Base-by-base conservation (phyloP, 2,113 vertebrate genomes). In the Triplophysa dalaica region DNA sequence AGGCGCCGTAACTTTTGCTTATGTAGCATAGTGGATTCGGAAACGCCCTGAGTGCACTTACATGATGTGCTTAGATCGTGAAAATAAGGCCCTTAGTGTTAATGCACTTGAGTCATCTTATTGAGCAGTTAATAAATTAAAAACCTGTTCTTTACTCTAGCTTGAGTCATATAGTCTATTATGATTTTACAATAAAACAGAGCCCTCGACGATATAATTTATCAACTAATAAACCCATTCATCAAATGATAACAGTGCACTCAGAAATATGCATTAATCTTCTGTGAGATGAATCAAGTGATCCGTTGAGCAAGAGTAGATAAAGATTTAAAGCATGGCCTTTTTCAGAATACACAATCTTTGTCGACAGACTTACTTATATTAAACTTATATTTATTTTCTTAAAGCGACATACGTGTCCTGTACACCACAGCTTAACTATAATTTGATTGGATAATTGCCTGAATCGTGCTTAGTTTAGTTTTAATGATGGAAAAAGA, bases 251-350 rank as follows among this genome's bases (percentile, higher is more conserved):
- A 17, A 24, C 2, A 24, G 24, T 24, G 58, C 38, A 11, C 8
- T 61, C 48, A 56, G 56, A 70, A 72, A 61, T 62, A n/a, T 13
- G 10, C 58, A 63, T 75, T 41, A 75, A 29, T 75, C 38, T 75
- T 14, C 19, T 38, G 8, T n/a, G 16, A 75, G 38, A 75, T 48
- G n/a, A 75, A 75, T 75, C 26, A 48, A 38, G 21, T 63, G 22
- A 26, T 75, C 38, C 4, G 9, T 22, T 22, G 1, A 41, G 54
- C 19, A 63, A 26, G n/a, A 48, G 62, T 45, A 60, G 17, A 3
- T 11, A 75, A 62, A 60, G 17, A 2, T 11, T 60, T 26, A 14
- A 14, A 52, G 21, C 22, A 26, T 13, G 2, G 4, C 26, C n/a
- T 13, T 70, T 33, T 56, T 12, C 17, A 70, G 2, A 60, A 3